Conservation (phyloP, 35 echinoderm and acorn worm genomes). For the Acanthaster planci region DNA sequence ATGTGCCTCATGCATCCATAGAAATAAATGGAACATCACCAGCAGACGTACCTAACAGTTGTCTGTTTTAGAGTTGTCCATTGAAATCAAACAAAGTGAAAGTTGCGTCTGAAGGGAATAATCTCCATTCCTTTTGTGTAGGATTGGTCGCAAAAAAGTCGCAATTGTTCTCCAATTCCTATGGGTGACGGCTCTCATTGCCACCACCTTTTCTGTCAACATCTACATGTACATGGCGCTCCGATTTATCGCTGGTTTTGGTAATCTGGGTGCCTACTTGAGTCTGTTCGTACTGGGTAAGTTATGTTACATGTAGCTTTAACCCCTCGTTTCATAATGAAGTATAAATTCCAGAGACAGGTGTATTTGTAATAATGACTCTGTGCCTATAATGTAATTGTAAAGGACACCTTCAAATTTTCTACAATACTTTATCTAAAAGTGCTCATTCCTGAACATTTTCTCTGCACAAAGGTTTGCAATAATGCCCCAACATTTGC, state of each 20-base stretch:
- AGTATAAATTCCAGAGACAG: not conserved
- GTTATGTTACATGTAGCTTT: not conserved
- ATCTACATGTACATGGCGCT: slow-evolving; percentile 13
- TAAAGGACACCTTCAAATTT: too few species aligned
- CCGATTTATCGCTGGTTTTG: not conserved
- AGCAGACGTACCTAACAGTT: not conserved
- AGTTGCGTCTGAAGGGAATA: too few species aligned
- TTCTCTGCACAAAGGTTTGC: too few species aligned
- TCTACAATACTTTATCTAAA: too few species aligned
- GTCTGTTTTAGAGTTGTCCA: too few species aligned
- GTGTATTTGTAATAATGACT: too few species aligned
- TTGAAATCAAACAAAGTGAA: not conserved
- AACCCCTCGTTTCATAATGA: not conserved
- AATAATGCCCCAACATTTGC: too few species aligned
- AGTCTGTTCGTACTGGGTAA: slow-evolving; percentile 1
- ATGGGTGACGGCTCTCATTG: not conserved
- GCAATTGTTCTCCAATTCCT: not conserved
- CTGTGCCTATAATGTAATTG: too few species aligned
- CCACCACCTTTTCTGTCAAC: not conserved
- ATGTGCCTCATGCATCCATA: too few species aligned
- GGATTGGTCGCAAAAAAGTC: not conserved
- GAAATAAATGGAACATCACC: not conserved
- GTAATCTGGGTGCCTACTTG: not conserved
- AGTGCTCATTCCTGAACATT: too few species aligned
- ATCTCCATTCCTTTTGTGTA: not conserved